phyloP scores from a whole-genome alignment of 2,113 vertebrate genomes.

The Phyllostomus hastatus region DNA sequence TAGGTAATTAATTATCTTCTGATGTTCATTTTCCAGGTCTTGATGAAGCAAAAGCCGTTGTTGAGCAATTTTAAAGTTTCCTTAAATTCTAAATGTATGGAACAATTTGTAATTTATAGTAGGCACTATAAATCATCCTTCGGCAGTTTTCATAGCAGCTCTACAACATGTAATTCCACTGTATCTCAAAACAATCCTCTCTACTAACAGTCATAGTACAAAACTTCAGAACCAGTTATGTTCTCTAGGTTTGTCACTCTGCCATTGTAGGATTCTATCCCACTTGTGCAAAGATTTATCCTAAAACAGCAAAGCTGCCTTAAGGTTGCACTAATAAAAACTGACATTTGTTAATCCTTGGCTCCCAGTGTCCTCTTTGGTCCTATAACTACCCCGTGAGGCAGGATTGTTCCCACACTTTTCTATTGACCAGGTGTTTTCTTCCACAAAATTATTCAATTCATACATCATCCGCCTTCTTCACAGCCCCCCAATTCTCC shows the following conservation, averaged over 20 bases:
- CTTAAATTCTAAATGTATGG: not conserved
- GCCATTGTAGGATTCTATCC: not conserved
- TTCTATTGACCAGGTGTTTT: not conserved
- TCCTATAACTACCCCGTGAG: not conserved
- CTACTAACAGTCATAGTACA: not conserved
- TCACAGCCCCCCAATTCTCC: not conserved
- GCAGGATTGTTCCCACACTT: not conserved
- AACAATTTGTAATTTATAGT: not conserved
- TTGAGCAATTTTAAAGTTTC: constrained; percentile 23
- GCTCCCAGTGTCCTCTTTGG: not conserved
- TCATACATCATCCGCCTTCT: not conserved
- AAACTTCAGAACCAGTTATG: constrained; percentile 24
- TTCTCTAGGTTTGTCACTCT: not conserved
- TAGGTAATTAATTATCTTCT: constrained; percentile 2
- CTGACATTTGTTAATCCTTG: not conserved
- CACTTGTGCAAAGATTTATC: not conserved
- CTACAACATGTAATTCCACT: not conserved
- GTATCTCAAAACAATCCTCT: not conserved
- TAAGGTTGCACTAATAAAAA: not conserved
- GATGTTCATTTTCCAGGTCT: constrained; percentile 3
- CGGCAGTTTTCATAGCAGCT: not conserved
- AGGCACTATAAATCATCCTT: constrained; percentile 4
- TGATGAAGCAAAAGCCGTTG: constrained; percentile 6
- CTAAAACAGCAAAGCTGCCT: not conserved
- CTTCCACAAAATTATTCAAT: not conserved